Evolutionary conservation across 1,140 invertebrate species (phyloP), one percentile per base, ranked within the genome.

Genomic region (Aphidius gifuensis): DNA sequence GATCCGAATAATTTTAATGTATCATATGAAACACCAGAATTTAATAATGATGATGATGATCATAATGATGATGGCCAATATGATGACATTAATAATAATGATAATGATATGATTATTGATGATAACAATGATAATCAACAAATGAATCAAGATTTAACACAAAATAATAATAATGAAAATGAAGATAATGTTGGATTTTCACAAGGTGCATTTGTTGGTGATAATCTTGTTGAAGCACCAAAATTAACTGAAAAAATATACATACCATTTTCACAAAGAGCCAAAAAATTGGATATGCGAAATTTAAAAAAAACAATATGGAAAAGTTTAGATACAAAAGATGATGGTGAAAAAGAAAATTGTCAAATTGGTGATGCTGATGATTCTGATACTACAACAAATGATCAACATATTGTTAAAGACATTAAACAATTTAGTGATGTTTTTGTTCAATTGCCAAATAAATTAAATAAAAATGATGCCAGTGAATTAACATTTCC

Each of bases 241-340:
- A 78, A 80, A 70, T 66, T 81, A 42, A 77, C 80, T 42, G 71
- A 73, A 40, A 87, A 88, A 78, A 85, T 87, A 62, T 84, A 86
- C 66, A 88, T 92, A 60, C 83, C 84, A 2, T 93, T 91, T 74
- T 88, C 90, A 9, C 85, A 87, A 75, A 83, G 85, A 65, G 89
- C 91, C 0, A 93, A 93, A 69, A 91, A 88, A 69, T 84, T 93
- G 7, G 89, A 94, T 71, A 91, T 94, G 83, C 88, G 87, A 66
- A 86, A 87, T 70, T 70, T 94, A 8, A 93, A 93, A 72, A 76
- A 80, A 44, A 82, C 83, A 5, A 88, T 92, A 58, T 92, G 90
- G 90, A 83, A 83, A 64, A 79, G 80, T 69, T 64, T 86, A 7
- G 79, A 80, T 0, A 68, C 48, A 38, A 44, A 55, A 21, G 56